Evolutionary conservation across 2,113 vertebrate genomes (phyloP), one percentile per base, ranked within the genome.

Genomic region (Erythrocercus mccallii): DNA sequence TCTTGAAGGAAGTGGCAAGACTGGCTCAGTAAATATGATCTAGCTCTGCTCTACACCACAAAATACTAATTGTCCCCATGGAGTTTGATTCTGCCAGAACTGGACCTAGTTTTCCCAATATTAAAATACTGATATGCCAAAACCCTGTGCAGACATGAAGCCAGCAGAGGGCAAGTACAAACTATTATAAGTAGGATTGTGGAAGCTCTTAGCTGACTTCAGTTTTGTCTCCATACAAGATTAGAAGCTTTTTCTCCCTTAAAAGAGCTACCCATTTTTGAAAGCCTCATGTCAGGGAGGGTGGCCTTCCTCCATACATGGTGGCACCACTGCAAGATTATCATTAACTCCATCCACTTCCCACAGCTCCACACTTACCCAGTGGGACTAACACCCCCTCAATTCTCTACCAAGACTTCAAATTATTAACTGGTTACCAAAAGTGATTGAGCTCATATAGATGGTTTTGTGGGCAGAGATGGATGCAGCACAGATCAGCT

Each of bases 301-400:
- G 25, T 1, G 0, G 28, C 58, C 28, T 93, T 74, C 31, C 37
- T 72, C n/a, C 44, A 40, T 3, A 54, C 1, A 2, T 0, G 21
- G 47, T 3, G 2, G 15, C 27, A 80, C n/a, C 37, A 51, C n/a
- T 40, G 15, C 48, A 77, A 64, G 38, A 13, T 28, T 28, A 33
- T 18, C 58, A 65, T 42, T 28, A 50, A 88, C 8, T 65, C 25
- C 45, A 76, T 10, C 4, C 54, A 40, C 51, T 57, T 61, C 58
- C 68, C 50, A 47, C 18, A 72, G 50, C 44, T 64, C 30, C 68
- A 79, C 53, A 15, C n/a, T 56, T 53, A 28, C 0, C 0, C 31
- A 33, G 2, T 24, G 40, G 35, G 24, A 88, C 40, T 56, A 76
- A 76, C 6, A 30, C 2, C 4, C 18, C n/a, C 27, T 7, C 44